Evolutionary conservation across 2,888 invertebrate genomes (phyloP).

Genomic region (Agrilus mali): DNA sequence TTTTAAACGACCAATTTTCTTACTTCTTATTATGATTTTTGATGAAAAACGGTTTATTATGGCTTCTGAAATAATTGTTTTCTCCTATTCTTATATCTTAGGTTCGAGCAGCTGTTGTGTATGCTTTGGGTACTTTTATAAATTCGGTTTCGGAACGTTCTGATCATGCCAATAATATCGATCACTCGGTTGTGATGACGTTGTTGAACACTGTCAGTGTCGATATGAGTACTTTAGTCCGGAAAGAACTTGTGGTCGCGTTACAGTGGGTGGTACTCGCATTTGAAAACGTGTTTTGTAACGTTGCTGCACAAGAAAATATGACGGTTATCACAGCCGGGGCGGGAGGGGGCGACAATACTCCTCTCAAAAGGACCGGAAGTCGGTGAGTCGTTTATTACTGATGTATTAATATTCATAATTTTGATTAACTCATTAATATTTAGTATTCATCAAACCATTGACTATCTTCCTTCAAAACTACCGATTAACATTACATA

Average conservation of each 20-base stretch:
- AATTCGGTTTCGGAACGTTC: conserved; percentile 71
- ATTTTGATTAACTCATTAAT: neutral
- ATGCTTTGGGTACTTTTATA: conserved; percentile 88
- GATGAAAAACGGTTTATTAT: neutral
- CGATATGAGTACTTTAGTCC: conserved; percentile 78
- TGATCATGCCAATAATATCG: conserved; percentile 88
- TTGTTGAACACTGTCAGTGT: conserved; percentile 62
- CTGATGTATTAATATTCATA: conserved; percentile 2
- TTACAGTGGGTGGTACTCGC: conserved; percentile 74
- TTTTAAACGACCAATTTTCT: neutral
- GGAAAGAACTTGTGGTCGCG: conserved; percentile 77
- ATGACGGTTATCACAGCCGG: conserved; percentile 7
- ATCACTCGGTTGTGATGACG: conserved; percentile 83
- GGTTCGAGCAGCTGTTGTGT: conserved; percentile 87
- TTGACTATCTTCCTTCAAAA: no score
- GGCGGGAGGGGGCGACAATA: conserved; percentile 28
- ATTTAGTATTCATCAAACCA: neutral
- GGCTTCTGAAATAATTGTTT: neutral
- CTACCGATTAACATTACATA: no score
- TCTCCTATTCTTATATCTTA: conserved; percentile 21
- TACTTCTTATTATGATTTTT: neutral
- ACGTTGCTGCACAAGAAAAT: conserved; percentile 54
- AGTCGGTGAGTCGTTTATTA: conserved; percentile 20
- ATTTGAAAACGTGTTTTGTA: conserved; percentile 80
- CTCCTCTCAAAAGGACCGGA: conserved; percentile 25